Conservation (phyloP, 1,140 invertebrate genomes). For the Eubasilissa regina region DNA sequence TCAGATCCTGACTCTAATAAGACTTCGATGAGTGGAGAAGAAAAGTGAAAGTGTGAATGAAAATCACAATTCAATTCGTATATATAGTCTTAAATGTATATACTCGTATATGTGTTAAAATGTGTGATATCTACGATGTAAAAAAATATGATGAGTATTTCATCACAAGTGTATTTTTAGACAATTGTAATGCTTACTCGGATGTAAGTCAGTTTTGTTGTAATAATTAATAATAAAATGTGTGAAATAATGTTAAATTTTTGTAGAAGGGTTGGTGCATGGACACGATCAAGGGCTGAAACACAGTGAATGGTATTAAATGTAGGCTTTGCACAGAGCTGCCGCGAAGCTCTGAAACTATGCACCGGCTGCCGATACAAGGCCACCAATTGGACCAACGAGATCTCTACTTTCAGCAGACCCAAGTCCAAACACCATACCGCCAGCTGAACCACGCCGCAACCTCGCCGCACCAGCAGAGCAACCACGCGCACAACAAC, state of each 20-base stretch:
- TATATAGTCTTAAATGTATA: background rate
- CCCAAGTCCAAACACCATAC: constrained; percentile 40
- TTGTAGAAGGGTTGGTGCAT: background rate
- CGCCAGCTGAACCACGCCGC: constrained; percentile 34
- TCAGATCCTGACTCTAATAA: constrained; percentile 8
- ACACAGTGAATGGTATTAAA: background rate
- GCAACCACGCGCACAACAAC: constrained; percentile 33
- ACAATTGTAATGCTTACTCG: too few species aligned
- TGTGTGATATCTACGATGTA: background rate
- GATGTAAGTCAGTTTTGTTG: too few species aligned
- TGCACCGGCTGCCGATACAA: constrained; percentile 54
- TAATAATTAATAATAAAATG: background rate
- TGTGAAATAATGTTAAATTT: background rate
- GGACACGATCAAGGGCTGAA: background rate
- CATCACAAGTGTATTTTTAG: background rate
- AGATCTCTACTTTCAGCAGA: constrained; percentile 53
- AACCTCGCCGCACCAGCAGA: constrained; percentile 14
- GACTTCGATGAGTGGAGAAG: background rate
- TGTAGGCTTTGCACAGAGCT: background rate
- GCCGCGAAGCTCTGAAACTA: constrained; percentile 47
- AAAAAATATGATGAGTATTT: background rate
- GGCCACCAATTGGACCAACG: constrained; percentile 55
- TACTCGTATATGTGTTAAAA: background rate
- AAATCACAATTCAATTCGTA: background rate
- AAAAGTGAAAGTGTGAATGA: background rate